Conservation (phyloP, 1,140 invertebrate species). For the Cydia strobilella region DNA sequence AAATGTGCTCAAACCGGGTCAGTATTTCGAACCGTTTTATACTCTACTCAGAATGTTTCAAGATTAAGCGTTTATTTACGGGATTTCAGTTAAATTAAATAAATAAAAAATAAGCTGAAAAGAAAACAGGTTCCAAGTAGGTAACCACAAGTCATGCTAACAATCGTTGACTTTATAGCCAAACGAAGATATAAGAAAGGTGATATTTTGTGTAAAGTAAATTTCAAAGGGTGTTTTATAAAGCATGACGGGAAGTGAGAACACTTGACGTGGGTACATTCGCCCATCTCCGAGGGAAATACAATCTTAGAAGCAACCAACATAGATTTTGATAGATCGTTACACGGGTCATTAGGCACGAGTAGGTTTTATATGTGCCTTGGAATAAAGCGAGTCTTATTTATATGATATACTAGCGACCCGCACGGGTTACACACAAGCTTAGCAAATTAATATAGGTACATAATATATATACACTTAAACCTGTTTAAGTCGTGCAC, state of each 20-base stretch:
- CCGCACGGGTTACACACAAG: too few species aligned
- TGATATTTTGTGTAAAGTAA: constrained; percentile 49
- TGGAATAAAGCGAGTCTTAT: neutral
- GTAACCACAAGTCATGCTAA: neutral
- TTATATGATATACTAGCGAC: too few species aligned
- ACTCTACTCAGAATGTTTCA: too few species aligned
- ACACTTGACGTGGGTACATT: constrained; percentile 5
- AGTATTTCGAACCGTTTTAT: too few species aligned
- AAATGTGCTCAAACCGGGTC: too few species aligned
- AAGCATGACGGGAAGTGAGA: neutral
- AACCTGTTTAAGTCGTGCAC: too few species aligned
- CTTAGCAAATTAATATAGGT: too few species aligned
- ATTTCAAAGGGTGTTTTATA: constrained; percentile 37
- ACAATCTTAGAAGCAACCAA: constrained; percentile 11
- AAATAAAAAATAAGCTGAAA: too few species aligned
- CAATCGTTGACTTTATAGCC: constrained; percentile 35
- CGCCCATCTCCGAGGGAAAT: neutral
- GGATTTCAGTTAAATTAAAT: too few species aligned
- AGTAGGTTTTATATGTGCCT: neutral
- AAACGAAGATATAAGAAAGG: constrained; percentile 38
- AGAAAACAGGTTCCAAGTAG: too few species aligned
- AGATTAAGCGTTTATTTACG: too few species aligned
- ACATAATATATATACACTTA: too few species aligned
- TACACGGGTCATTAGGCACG: neutral
- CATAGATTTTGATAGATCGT: constrained; percentile 8